phyloP scores from a whole-genome alignment of 1,140 invertebrate genomes.

The Forficula auricularia region DNA sequence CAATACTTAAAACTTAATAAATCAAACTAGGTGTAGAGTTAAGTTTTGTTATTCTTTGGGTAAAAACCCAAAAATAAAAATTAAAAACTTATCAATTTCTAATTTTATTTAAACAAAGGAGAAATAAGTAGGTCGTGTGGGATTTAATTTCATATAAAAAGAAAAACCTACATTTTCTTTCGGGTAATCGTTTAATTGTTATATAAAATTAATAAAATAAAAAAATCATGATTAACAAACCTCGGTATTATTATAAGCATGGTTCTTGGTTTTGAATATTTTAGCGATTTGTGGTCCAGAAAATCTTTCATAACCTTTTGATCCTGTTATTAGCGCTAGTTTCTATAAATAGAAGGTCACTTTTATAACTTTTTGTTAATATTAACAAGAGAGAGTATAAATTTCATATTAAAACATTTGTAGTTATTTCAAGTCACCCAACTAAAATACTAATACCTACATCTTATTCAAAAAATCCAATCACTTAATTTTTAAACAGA shows the following conservation, averaged over 20 bases:
- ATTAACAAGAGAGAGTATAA: neutral
- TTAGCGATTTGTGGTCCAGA: constrained; percentile 87
- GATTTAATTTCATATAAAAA: too few species aligned
- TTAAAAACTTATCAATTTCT: too few species aligned
- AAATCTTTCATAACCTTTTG: constrained; percentile 81
- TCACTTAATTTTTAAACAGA: too few species aligned
- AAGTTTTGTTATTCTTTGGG: too few species aligned
- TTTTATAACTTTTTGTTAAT: neutral
- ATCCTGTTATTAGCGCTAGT: constrained; percentile 76
- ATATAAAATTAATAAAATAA: constrained; percentile 1
- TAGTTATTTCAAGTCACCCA: constrained; percentile 3
- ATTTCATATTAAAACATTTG: constrained; percentile 5
- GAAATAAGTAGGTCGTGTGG: too few species aligned
- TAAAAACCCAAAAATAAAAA: too few species aligned
- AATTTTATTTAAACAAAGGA: too few species aligned
- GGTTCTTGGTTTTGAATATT: constrained; percentile 49
- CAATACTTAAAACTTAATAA: too few species aligned
- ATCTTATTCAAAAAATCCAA: too few species aligned
- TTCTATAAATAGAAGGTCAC: constrained; percentile 29
- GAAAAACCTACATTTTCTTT: too few species aligned
- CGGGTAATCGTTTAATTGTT: constrained; percentile 1
- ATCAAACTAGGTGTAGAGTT: too few species aligned
- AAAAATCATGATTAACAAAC: constrained; percentile 24
- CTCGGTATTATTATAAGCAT: constrained; percentile 65
- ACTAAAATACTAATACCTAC: constrained; percentile 9